Evolutionary conservation across 2,797 vertebrate species (phyloP), one percentile per base, ranked within the genome.

Genomic region (Picus viridis): DNA sequence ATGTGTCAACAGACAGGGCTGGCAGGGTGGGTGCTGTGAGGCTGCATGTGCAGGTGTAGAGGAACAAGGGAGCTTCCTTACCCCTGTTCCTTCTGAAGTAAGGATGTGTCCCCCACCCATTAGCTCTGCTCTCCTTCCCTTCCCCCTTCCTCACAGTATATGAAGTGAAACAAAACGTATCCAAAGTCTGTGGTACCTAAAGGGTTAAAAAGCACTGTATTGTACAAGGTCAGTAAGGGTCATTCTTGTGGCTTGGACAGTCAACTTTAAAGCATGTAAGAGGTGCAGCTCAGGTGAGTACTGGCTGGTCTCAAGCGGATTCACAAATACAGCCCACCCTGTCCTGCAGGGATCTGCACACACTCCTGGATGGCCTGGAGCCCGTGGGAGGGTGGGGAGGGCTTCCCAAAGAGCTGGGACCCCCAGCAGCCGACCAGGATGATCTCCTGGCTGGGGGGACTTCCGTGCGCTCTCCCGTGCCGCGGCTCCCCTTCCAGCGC

Each of bases 221-320:
- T 89, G 91, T 88, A 65, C 92, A 95, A 98, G 97, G 96, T 98
- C 98, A 98, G 98, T 97, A 98, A 98, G 97, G 97, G 97, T 98
- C 97, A 97, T 95, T 96, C 97, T 97, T 97, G 97, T 97, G 97
- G 97, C 97, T 96, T 97, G 98, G 98, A 98, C 94, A 97, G 97
- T 97, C 97, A 97, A 96, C 96, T 96, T 95, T 96, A 97, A 97
- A 96, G 96, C 93, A 88, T 88, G 95, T 95, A 96, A 89, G 92
- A 95, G 93, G 74, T 97, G 95, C 97, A 92, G 85, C 62, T 61
- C 97, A 99, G 99, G 99, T 99, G 99, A 99, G 99, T 99, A 98
- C 98, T 90, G 95, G 91, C 96, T 96, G 96, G 96, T 97, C 97
- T 97, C 96, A 90, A 97, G 97, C 93, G 30, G 83, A 96, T 97